Evolutionary conservation across 2,113 vertebrate genomes (phyloP), one percentile per base, ranked within the genome.

Genomic region (Hyperopisus bebe): DNA sequence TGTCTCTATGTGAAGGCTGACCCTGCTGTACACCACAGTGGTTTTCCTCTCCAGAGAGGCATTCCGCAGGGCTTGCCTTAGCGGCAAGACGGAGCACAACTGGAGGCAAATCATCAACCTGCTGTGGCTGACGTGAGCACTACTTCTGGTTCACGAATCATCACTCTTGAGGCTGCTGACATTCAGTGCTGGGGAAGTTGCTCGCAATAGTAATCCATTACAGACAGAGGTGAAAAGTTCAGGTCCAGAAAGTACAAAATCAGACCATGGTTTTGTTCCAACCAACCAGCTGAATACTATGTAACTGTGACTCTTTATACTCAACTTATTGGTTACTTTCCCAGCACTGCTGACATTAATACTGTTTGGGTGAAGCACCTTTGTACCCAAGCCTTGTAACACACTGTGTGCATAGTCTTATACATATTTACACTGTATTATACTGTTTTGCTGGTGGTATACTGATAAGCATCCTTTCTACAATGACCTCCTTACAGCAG

Each of bases 11-110:
- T 90, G 62, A 92, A 99, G 98, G 94, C 91, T 99, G n/a, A 98
- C 95, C 0, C 92, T 99, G 0, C 95, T 99, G 88, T 99, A 99
- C 93, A 97, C 98, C 0, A 99, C 98, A 2, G 91, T 97, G 85
- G 94, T 97, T 6, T 99, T 99, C 94, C 92, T 99, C 44, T 98
- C 98, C 91, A 97, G 98, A 93, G 98, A 99, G 90, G 98, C 98
- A 0, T 99, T 99, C 93, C 95, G 98, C 51, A 98, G 96, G 95
- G 98, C 98, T 11, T 99, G 98, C 94, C 92, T 99, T 90, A 99
- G 98, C 89, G 96, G 96, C 7, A 94, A 94, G 24, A 11, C 93
- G 27, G 96, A 95, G 91, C 95, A 95, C 91, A 97, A 97, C 91
- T 99, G 98, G 98, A 96, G 94, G 91, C 97, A 97, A 94, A 95